A percentile compares a stretch with the other conserved stretches of the same genome.
Evolutionary conservation across 2,113 vertebrate species (phyloP).

Genomic region (Ascaphus truei): DNA sequence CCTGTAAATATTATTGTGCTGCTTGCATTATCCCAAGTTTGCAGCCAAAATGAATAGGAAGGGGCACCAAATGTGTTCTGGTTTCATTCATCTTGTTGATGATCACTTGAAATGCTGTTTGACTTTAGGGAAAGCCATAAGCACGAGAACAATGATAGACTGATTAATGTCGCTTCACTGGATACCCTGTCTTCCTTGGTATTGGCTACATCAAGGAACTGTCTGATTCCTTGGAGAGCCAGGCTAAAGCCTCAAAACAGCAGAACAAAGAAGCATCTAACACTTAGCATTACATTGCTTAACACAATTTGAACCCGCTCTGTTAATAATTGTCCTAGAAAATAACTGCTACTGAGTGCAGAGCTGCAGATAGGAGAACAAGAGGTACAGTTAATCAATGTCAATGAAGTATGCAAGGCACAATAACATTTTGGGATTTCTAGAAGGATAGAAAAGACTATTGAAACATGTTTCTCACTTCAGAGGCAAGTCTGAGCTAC

Average conservation of each 20-base stretch:
- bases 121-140: neutral
- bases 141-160: constrained; percentile 28
- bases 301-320: constrained; percentile 10
- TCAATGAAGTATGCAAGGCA: neutral
- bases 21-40: no score
- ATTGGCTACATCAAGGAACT: constrained; percentile 9
- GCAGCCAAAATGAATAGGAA: neutral
- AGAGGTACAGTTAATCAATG: constrained; percentile 29
- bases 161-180: constrained; percentile 18
- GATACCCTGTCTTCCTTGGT: neutral
- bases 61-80: neutral
- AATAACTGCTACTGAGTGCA: constrained; percentile 18
- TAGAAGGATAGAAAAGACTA: constrained; percentile 12
- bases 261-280: constrained; percentile 12
- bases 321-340: constrained; percentile 23
- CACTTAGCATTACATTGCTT: neutral
- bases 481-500: neutral
- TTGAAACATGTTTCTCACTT: constrained; percentile 2
- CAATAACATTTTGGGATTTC: constrained; percentile 1
- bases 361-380: constrained; percentile 12
- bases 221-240: constrained; percentile 1
- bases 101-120: constrained; percentile 12
- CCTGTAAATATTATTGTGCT: no score
- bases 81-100: constrained; percentile 3
- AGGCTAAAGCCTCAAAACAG: constrained; percentile 13